Evolutionary conservation across 2,888 invertebrate genomes (phyloP).

Genomic region (Xanthorhoe spadicearia): DNA sequence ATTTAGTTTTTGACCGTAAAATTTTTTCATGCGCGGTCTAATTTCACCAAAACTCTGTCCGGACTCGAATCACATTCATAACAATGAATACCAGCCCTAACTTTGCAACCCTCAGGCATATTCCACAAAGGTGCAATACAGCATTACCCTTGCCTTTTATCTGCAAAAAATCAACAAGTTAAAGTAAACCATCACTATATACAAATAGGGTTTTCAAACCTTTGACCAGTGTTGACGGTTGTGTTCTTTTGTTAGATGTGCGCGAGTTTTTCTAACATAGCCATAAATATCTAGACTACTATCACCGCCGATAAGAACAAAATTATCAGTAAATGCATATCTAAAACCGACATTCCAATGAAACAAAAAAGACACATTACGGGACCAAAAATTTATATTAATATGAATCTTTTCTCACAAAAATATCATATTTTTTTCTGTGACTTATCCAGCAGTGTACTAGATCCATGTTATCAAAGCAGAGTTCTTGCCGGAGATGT

Average conservation of each 20-base stretch:
- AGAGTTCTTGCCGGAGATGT: conserved; percentile 47
- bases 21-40: conserved; percentile 7
- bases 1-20: not conserved
- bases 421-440: too few relatives aligned
- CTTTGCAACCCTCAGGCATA: conserved; percentile 51
- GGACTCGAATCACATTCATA: conserved; percentile 33
- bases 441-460: too few relatives aligned
- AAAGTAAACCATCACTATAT: conserved; percentile 1
- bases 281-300: too few relatives aligned
- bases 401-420: too few relatives aligned
- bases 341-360: too few relatives aligned
- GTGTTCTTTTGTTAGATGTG: conserved; percentile 32
- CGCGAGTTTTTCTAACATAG: conserved; percentile 14
- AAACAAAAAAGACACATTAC: too few relatives aligned
- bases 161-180: conserved; percentile 10
- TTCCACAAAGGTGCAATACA: conserved; percentile 51
- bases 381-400: too few relatives aligned
- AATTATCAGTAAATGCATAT: too few relatives aligned
- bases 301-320: too few relatives aligned
- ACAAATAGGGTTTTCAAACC: conserved; percentile 9
- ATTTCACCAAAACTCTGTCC: conserved; percentile 9
- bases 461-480: conserved; percentile 43
- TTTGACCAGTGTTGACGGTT: conserved; percentile 11
- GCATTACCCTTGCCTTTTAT: conserved; percentile 15
- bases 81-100: conserved; percentile 52